Percentiles rank a stretch among this genome's conserved stretches.
Conservation (phyloP, 2,888 invertebrate genomes). For the Camptogramma bilineatum region DNA sequence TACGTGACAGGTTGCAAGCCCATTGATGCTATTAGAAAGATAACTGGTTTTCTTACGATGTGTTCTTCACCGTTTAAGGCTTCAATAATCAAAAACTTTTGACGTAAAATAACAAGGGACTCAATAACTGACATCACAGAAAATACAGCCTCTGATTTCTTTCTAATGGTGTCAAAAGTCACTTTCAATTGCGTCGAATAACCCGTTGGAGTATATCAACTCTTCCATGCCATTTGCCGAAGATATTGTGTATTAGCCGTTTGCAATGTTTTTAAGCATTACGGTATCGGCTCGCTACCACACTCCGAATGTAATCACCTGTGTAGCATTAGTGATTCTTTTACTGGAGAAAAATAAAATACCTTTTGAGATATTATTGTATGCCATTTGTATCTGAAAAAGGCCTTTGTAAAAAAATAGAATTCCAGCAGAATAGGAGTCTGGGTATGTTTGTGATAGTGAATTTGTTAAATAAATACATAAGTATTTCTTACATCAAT, state of each 20-base stretch:
- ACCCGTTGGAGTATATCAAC: constrained; percentile 26
- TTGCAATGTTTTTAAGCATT: constrained; percentile 31
- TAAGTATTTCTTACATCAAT: no score
- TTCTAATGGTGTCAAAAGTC: neutral
- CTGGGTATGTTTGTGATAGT: no score
- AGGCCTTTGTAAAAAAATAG: no score
- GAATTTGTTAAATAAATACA: no score
- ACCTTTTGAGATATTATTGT: no score
- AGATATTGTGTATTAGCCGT: constrained; percentile 13
- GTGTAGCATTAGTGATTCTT: constrained; percentile 10
- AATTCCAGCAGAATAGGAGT: no score
- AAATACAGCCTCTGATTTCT: neutral
- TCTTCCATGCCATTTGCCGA: constrained; percentile 33
- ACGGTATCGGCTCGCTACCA: constrained; percentile 24
- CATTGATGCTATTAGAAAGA: no score
- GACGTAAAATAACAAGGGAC: neutral
- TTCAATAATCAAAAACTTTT: no score
- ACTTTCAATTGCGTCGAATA: constrained; percentile 6
- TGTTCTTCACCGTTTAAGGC: no score
- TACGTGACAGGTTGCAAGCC: no score
- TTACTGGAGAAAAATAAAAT: neutral
- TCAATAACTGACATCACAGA: neutral
- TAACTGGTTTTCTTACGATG: no score
- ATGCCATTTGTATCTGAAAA: no score
- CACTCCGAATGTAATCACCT: constrained; percentile 24